phyloP scores from a whole-genome alignment of 92 coral and sea anemone genomes.

The Palythoa heliodiscus region DNA sequence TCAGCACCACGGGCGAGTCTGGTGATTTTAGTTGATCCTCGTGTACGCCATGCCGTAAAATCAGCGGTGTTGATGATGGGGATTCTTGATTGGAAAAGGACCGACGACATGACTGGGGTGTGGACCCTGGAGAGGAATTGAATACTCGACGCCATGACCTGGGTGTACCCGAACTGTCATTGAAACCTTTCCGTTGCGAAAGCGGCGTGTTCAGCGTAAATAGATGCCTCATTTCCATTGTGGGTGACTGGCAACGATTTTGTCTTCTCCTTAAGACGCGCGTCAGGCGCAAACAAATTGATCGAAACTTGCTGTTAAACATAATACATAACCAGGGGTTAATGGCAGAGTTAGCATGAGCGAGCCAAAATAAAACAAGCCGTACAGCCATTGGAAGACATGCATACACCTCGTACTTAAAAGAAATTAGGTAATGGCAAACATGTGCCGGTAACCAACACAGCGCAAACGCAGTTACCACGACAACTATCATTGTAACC shows the following conservation, averaged over 20 bases:
- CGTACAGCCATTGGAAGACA: slow-evolving; percentile 31
- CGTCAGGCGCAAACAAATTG: background rate
- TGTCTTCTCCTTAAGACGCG: background rate
- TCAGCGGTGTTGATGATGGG: background rate
- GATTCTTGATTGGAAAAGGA: background rate
- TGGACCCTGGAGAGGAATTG: background rate
- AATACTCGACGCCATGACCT: background rate
- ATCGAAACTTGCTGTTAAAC: slow-evolving; percentile 29
- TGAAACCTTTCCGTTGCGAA: slow-evolving; percentile 16
- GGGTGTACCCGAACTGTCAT: background rate
- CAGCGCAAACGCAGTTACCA: slow-evolving; percentile 32
- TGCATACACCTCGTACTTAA: slow-evolving; percentile 29
- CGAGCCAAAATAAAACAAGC: slow-evolving; percentile 24
- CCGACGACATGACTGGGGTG: slow-evolving; percentile 23
- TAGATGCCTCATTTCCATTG: slow-evolving; percentile 8
- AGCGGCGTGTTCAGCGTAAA: slow-evolving; percentile 20
- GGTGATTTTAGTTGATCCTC: background rate
- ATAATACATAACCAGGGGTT: slow-evolving; percentile 39
- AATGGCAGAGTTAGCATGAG: slow-evolving; percentile 40
- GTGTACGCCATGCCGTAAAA: background rate
- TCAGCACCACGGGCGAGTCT: background rate
- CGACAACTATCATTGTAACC: slow-evolving; percentile 38
- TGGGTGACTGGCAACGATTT: background rate
- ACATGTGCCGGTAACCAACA: slow-evolving; percentile 43
- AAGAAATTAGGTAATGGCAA: slow-evolving; percentile 37